Base-by-base conservation (phyloP, 2,113 vertebrate species). In the Carassius carassius region DNA sequence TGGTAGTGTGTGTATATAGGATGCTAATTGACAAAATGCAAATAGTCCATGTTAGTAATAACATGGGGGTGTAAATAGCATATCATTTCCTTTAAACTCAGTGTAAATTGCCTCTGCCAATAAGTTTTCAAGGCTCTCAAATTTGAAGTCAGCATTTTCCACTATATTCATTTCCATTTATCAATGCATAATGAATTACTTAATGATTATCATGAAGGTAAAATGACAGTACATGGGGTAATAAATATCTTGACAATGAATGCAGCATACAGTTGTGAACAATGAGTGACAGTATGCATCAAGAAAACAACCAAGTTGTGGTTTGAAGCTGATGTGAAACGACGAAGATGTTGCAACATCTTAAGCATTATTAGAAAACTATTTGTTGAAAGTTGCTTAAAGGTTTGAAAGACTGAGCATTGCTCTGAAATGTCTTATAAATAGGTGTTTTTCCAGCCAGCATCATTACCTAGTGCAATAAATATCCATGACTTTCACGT, bases 131-230 rank as follows among this genome's bases (percentile, higher is more conserved):
- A 51, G 29, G 51, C 58, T 60, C 47, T 25, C 77, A 29, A 69
- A 41, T 56, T 56, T 19, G 63, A 29, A 70, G 79, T 54, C 72
- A 76, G 73, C 69, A 78, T 83, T 83, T 83, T 86, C 74, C 81
- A 47, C 23, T 65, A 19, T 32, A 41, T 19, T 6, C 13, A 49
- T 77, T 44, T 8, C 29, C 49, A 62, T 78, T 84, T 83, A 77
- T 79, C 75, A 63, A 75, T n/a, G 16, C 75, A 78, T 69, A 63
- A 60, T 83, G 67, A 86, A 83, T 86, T 78, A 78, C 62, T 65
- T 76, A 86, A 72, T 83, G 81, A 83, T 83, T 83, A 82, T 60
- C 75, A 78, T 54, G 54, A 19, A 60, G 17, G 54, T 21, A 49
- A 29, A 69, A 77, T 23, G 63, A 83, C 49, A 62, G 21, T 60